A percentile compares a stretch with the other conserved stretches of the same genome.
These are phyloP conservation scores for Percopsis omiscomaycus DNA, from an alignment of 2,797 vertebrate genomes.

Conservation along the genomic window DNA sequence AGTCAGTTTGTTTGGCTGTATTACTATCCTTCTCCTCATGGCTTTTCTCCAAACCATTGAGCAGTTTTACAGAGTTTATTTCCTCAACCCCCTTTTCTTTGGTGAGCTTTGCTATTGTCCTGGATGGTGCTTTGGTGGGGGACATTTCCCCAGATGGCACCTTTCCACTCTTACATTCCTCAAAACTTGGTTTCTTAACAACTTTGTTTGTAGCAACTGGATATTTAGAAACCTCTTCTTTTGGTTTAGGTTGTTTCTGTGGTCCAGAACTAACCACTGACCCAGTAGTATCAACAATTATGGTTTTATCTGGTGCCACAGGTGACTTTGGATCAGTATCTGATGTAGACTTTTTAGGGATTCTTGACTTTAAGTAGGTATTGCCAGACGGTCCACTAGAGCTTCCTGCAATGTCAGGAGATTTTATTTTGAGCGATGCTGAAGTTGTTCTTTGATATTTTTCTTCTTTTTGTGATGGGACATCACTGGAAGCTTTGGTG, in stretches of 20 bases:
- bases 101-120: slow-evolving; percentile 29
- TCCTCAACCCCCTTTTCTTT: slow-evolving; percentile 50
- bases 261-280: slow-evolving; percentile 33
- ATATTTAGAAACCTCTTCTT: slow-evolving; percentile 52
- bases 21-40: slow-evolving; percentile 23
- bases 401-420: slow-evolving; percentile 43
- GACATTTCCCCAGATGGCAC: slow-evolving; percentile 37
- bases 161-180: slow-evolving; percentile 48
- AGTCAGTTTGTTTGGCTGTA: slow-evolving; percentile 16
- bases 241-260: slow-evolving; percentile 50
- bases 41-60: slow-evolving; percentile 51
- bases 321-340: slow-evolving; percentile 63
- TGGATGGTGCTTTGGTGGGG: slow-evolving; percentile 48
- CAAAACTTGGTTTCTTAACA: slow-evolving; percentile 42
- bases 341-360: slow-evolving; percentile 69
- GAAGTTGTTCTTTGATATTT: slow-evolving; percentile 49
- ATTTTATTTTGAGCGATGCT: slow-evolving; percentile 53
- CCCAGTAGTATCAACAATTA: slow-evolving; percentile 13
- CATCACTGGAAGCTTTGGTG: slow-evolving; percentile 28
- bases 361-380: slow-evolving; percentile 65
- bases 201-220: slow-evolving; percentile 15
- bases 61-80: slow-evolving; percentile 27
- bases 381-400: slow-evolving; percentile 16
- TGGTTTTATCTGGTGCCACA: slow-evolving; percentile 51
- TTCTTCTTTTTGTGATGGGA: slow-evolving; percentile 34